Evolutionary conservation across 1,140 invertebrate species (phyloP).

Genomic region (Charaxes varanes): DNA sequence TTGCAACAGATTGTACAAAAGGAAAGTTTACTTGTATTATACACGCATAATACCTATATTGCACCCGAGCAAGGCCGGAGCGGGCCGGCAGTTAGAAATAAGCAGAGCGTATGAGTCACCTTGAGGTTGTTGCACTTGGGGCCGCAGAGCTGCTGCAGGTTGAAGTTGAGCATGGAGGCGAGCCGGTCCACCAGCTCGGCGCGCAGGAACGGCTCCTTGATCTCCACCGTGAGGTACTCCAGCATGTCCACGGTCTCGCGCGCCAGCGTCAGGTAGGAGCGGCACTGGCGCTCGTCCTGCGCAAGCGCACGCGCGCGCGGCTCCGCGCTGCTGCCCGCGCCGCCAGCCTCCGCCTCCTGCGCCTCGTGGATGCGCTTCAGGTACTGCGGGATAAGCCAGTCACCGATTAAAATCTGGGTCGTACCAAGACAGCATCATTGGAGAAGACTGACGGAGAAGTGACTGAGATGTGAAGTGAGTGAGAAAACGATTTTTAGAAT

Average conservation of each 20-base stretch:
- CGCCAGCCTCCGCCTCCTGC: constrained; percentile 86
- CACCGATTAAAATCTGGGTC: no score
- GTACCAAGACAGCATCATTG: no score
- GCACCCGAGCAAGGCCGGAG: not conserved
- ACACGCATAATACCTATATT: no score
- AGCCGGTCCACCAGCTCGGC: constrained; percentile 94
- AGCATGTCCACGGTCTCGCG: constrained; percentile 98
- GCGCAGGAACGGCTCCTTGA: constrained; percentile 94
- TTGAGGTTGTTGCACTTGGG: constrained; percentile 98
- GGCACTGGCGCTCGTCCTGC: constrained; percentile 94
- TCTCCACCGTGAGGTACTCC: constrained; percentile 95
- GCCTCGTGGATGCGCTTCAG: constrained; percentile 96
- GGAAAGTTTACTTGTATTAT: no score
- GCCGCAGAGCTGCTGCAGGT: constrained; percentile 96
- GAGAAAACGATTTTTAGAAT: no score
- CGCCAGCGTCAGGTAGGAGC: constrained; percentile 95
- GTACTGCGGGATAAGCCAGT: no score
- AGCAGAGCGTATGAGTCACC: constrained; percentile 62
- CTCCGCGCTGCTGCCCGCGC: constrained; percentile 78
- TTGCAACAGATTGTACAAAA: no score
- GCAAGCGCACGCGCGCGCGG: constrained; percentile 85
- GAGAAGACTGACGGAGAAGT: no score
- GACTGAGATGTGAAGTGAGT: no score
- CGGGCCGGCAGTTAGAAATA: not conserved
- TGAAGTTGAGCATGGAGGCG: constrained; percentile 98